Conservation (phyloP, 2,888 invertebrate species). For the Melinopterus prodromus region DNA sequence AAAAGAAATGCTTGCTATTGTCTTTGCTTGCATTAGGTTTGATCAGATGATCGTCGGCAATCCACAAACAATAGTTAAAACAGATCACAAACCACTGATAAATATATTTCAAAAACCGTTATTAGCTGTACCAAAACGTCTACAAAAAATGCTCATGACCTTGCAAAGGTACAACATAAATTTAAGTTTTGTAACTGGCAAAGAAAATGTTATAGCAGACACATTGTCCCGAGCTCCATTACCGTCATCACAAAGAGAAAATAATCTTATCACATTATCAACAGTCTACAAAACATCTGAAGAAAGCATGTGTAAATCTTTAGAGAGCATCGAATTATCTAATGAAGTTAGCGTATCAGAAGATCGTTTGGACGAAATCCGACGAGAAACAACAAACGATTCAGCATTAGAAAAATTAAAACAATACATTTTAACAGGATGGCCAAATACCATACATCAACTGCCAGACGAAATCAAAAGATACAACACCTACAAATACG, state of each 20-base stretch:
- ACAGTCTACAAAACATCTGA: background rate
- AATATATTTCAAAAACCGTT: constrained; percentile 12
- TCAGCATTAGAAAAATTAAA: background rate
- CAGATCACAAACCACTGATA: constrained; percentile 40
- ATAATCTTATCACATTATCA: background rate
- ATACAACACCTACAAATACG: background rate
- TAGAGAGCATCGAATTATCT: background rate
- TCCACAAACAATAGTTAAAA: constrained; percentile 37
- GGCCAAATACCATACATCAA: constrained; percentile 19
- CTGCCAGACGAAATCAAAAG: constrained; percentile 10
- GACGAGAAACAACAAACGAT: background rate
- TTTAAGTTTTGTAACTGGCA: constrained; percentile 14
- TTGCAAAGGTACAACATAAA: constrained; percentile 31
- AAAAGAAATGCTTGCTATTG: constrained; percentile 39
- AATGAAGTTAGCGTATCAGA: background rate
- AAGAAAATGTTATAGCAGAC: constrained; percentile 27
- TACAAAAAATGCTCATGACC: constrained; percentile 35
- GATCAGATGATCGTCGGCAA: constrained; percentile 41
- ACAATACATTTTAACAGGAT: constrained; percentile 9
- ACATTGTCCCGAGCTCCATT: constrained; percentile 21
- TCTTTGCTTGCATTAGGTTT: constrained; percentile 40
- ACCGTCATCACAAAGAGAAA: background rate
- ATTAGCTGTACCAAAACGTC: constrained; percentile 25
- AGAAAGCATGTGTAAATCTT: background rate
- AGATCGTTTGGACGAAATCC: background rate